Conservation (phyloP, 2,113 vertebrate species). For the Azemiops feae region DNA sequence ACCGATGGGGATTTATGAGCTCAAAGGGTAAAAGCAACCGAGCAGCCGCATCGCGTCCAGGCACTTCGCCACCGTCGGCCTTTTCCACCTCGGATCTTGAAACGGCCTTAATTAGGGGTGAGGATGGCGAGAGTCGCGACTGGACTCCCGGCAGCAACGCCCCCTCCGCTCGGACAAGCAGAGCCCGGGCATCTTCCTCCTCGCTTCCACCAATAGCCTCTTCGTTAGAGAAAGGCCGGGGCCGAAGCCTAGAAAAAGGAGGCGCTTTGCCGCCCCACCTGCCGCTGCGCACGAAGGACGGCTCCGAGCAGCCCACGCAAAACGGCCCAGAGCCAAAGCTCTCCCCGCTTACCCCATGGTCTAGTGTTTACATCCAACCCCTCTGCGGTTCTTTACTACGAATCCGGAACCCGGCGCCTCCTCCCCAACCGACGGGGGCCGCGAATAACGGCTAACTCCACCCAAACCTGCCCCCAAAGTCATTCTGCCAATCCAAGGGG, state of each 20-base stretch:
- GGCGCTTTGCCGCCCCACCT: neutral
- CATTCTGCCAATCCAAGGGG: slow-evolving; percentile 26
- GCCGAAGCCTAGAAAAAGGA: neutral
- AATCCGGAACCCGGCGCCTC: slow-evolving; percentile 37
- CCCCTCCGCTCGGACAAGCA: neutral
- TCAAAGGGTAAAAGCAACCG: neutral
- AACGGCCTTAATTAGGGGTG: neutral
- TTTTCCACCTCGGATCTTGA: neutral
- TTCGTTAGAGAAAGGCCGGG: neutral
- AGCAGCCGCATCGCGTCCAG: neutral
- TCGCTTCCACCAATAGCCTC: neutral
- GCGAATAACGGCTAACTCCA: neutral
- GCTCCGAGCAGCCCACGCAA: neutral
- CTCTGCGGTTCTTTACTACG: slow-evolving; percentile 21
- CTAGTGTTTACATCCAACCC: slow-evolving; percentile 10
- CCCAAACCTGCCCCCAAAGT: neutral
- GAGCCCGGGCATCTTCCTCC: neutral
- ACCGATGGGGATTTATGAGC: neutral
- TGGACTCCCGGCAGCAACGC: neutral
- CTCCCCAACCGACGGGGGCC: neutral
- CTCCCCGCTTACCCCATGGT: slow-evolving; percentile 56
- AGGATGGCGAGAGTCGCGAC: neutral
- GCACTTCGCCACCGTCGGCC: neutral
- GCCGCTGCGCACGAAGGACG: neutral
- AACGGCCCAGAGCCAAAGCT: neutral